A percentile compares a stretch with the other conserved stretches of the same genome.
Conservation (phyloP, 1,140 invertebrate genomes). For the Hydropsyche tenuis region DNA sequence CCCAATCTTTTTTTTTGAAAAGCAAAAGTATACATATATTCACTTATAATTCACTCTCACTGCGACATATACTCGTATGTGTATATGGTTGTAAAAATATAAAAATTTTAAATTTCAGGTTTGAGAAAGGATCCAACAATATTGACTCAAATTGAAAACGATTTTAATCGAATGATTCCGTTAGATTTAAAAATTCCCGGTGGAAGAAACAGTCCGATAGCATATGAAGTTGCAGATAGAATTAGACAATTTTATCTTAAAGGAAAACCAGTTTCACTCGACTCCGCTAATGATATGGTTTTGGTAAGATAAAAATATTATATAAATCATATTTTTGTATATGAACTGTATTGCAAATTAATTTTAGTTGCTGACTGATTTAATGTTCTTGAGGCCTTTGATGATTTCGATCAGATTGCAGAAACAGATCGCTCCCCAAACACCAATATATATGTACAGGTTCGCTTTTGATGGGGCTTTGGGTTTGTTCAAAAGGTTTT, state of each 20-base stretch:
- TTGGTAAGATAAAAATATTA: constrained; percentile 54
- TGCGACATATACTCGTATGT: too few species aligned
- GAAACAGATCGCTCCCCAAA: constrained; percentile 57
- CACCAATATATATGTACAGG: constrained; percentile 62
- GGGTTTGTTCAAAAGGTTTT: constrained; percentile 65
- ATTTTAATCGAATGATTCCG: constrained; percentile 64
- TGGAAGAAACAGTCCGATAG: constrained; percentile 48
- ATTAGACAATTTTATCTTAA: constrained; percentile 66
- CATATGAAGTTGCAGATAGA: constrained; percentile 57
- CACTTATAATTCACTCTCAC: too few species aligned
- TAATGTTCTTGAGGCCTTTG: constrained; percentile 66
- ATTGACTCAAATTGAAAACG: constrained; percentile 61
- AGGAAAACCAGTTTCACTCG: constrained; percentile 60
- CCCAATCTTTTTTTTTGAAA: too few species aligned
- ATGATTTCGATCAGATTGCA: constrained; percentile 60
- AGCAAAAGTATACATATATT: too few species aligned
- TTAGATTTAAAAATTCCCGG: constrained; percentile 58
- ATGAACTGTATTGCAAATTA: too few species aligned
- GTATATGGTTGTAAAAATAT: too few species aligned
- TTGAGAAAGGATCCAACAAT: constrained; percentile 64
- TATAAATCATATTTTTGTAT: too few species aligned
- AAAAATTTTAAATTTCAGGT: constrained; percentile 54
- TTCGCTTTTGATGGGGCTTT: constrained; percentile 65
- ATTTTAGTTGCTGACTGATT: constrained; percentile 62
- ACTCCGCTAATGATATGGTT: constrained; percentile 63